Percentiles rank a stretch among this genome's conserved stretches.
Evolutionary conservation across 2,888 invertebrate genomes (phyloP).

Genomic region (Machimus rusticus): DNA sequence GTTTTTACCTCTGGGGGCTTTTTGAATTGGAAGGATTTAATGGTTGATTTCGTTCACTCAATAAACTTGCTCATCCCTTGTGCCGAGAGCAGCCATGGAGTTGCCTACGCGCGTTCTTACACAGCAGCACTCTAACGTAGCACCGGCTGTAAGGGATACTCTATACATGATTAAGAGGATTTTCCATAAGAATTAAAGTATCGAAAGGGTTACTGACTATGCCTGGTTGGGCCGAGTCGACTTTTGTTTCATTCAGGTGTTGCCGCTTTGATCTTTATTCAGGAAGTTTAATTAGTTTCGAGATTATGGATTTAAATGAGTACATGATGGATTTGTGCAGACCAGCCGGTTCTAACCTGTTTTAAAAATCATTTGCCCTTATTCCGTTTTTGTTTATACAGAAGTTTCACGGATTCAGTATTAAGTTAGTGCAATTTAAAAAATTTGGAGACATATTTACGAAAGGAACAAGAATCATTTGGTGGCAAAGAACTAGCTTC

Average conservation of each 20-base stretch:
- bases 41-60: constrained; percentile 39
- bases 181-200: constrained; percentile 46
- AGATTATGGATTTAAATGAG: constrained; percentile 39
- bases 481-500: too few relatives aligned
- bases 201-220: constrained; percentile 32
- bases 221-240: background rate
- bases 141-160: background rate
- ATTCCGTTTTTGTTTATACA: background rate
- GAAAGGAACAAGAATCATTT: too few relatives aligned
- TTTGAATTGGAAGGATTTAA: constrained; percentile 40
- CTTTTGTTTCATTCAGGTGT: constrained; percentile 27
- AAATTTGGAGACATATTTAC: too few relatives aligned
- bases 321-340: constrained; percentile 26
- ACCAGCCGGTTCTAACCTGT: background rate
- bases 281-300: constrained; percentile 41
- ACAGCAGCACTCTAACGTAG: background rate
- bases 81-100: background rate
- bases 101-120: background rate
- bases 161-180: constrained; percentile 44
- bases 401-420: background rate
- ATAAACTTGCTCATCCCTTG: background rate
- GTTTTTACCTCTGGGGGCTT: constrained; percentile 45
- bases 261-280: constrained; percentile 35
- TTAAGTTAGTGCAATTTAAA: background rate
- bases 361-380: background rate